Base-by-base conservation (phyloP, 2,113 vertebrate species). In the Apteryx mantelli region DNA sequence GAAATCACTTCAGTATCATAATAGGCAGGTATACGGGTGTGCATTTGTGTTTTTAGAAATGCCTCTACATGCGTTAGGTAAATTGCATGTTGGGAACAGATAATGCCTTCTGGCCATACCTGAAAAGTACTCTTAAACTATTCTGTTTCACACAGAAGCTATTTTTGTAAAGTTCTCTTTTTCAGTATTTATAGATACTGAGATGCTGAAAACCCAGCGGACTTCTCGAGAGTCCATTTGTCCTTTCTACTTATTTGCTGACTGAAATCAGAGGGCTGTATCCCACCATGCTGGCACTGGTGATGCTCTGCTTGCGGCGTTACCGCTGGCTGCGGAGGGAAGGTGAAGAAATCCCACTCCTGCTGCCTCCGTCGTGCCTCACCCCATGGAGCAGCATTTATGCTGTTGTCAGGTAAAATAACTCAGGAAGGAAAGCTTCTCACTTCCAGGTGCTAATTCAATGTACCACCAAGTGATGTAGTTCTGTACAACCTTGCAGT, bases 251-350 rank as follows among this genome's bases (percentile, higher is more conserved):
- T 30, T 38, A 7, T n/a, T 11, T 53, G 20, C 25, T 36, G 48
- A 48, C 16, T 0, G 2, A 80, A 13, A 15, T 53, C 34, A n/a
- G 44, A 34, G 44, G n/a, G 53, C 61, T 0, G 0, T 56, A 8
- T 36, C 3, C 19, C 17, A n/a, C 38, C 11, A 24, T 1, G 1
- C 18, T 20, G 10, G 12, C 2, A 3, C 32, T 30, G 30, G 38
- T 1, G 1, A 53, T n/a, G 58, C 20, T n/a, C 11, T 1, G 0
- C 26, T 34, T 66, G 56, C 18, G 25, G 15, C 36, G 11, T 20
- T 34, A 24, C 26, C 1, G 1, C 53, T 42, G 42, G 21, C 16
- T 36, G 34, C 21, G 60, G 53, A 70, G 53, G 46, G 20, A 63
- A 46, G 0, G 0, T 4, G 32, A 66, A 80, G 63, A 61, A 81